Evolutionary conservation across 2,888 invertebrate species (phyloP).

Genomic region (Aromia moschata): DNA sequence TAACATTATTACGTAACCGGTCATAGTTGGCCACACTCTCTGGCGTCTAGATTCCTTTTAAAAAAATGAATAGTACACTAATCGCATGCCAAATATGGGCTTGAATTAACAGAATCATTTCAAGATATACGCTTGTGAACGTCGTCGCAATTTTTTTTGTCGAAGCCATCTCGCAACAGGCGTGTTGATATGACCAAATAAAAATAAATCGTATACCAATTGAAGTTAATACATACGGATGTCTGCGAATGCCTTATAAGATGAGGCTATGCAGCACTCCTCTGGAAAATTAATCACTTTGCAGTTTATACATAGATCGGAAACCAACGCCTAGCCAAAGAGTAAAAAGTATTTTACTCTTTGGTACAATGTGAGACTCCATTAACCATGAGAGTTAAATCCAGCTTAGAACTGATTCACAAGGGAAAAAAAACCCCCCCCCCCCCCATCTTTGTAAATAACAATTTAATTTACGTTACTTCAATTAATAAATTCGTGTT

Average conservation of each 20-base stretch:
- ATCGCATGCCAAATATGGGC: background rate
- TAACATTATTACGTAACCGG: no score
- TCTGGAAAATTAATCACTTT: slow-evolving; percentile 7
- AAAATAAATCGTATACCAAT: slow-evolving; percentile 16
- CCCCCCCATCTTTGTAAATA: no score
- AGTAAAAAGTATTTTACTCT: no score
- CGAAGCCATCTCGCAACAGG: slow-evolving; percentile 5
- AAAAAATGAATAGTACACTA: slow-evolving; percentile 8
- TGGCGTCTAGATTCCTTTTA: slow-evolving; percentile 11
- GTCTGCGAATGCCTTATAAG: slow-evolving; percentile 16
- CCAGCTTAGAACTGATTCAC: no score
- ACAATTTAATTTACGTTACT: no score
- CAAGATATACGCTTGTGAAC: background rate
- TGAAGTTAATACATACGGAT: slow-evolving; percentile 12
- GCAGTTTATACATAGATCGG: background rate
- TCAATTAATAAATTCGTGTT: no score
- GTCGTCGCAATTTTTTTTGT: slow-evolving; percentile 3
- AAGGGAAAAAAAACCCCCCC: no score
- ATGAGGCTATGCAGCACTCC: slow-evolving; percentile 3
- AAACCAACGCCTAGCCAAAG: slow-evolving; percentile 11
- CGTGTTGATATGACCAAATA: slow-evolving; percentile 14
- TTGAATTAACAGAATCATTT: background rate
- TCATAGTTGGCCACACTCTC: no score
- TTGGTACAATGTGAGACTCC: no score
- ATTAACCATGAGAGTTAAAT: no score